Base-by-base conservation (phyloP, 2,797 vertebrate genomes). In the Huso huso region DNA sequence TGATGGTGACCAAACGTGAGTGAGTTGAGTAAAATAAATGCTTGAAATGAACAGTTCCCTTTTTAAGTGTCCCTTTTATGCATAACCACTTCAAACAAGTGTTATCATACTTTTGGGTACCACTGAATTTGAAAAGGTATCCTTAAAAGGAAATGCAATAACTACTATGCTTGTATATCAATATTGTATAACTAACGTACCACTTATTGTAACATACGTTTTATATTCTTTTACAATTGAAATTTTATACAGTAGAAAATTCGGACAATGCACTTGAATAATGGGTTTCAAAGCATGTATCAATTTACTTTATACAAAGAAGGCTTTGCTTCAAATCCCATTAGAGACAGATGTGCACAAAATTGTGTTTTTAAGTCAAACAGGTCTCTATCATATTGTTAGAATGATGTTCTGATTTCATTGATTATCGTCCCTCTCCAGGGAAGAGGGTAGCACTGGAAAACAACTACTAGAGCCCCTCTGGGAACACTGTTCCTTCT, bases 281-380 rank as follows among this genome's bases (percentile, higher is more conserved):
- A 13, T 7, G 55, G 55, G 15, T 58, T 11, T 58, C 55, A 58
- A 58, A 58, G 55, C 1, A 58, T 58, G 12, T 58, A 58, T 58
- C 55, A 37, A 37, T n/a, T 58, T 58, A 7, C 8, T n/a, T 11
- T 58, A 13, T 7, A 11, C 7, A 58, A n/a, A n/a, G 55, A 58
- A 58, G 15, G 10, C 55, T 58, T 58, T 58, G 12, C 55, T n/a
- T 58, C 55, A 58, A 58, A 11, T 58, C 55, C 55, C 55, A 58
- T 11, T 58, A 58, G 55, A 58, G 55, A 58, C 55, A 13, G 55
- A 58, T n/a, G 55, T 58, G 55, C 55, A 58, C 55, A 58, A 10
- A 58, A n/a, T 58, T n/a, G 55, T 58, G 55, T 58, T 58, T 58
- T 58, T 11, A n/a, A 58, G 55, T 58, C 11, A 58, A 58, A 58